Base-by-base conservation (phyloP, 1,140 invertebrate species). In the Nephotettix cincticeps region DNA sequence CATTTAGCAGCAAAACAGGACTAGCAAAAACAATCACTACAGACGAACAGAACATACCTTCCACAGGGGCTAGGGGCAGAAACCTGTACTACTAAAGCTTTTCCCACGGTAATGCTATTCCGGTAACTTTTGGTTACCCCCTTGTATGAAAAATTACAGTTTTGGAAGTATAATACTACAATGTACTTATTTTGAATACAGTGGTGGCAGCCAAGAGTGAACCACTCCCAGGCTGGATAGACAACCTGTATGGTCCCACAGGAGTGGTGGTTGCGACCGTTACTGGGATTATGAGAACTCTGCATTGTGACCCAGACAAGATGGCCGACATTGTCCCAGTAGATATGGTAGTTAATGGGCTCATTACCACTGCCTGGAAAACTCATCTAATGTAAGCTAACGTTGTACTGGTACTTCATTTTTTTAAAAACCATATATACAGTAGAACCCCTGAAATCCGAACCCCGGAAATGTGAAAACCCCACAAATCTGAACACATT, bases 191-290 rank as follows among this genome's bases (percentile, higher is more conserved):
- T 28, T 61, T 30, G 4, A 9, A 83, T 81, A 23, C 80, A 89
- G 93, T 96, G 28, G 88, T 94, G 19, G 92, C 93, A 0, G 90
- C 93, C 0, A 91, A 90, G 82, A 86, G 87, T 64, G 93, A 96
- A 76, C 88, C 89, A 0, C 65, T 89, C 0, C 72, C 79, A 11
- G 90, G 90, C 32, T 97, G 94, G 94, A 89, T 93, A 51, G 93
- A 96, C 79, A 96, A 95, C 79, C 83, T 91, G 74, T 94, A 95
- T 77, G 93, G 93, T 29, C 83, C 89, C 0, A 88, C 87, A 68
- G 93, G 90, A 21, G 83, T 89, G 0, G 82, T 87, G 0, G 81
- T 86, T 1, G 76, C 65, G 0, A 78, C 81, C 47, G 85, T 85
- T 11, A 84, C 87, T 75, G 92, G 92, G 51, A 75, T 93, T 32